Conservation (phyloP, 2,888 invertebrate genomes). For the Aspidiotus rigidus region DNA sequence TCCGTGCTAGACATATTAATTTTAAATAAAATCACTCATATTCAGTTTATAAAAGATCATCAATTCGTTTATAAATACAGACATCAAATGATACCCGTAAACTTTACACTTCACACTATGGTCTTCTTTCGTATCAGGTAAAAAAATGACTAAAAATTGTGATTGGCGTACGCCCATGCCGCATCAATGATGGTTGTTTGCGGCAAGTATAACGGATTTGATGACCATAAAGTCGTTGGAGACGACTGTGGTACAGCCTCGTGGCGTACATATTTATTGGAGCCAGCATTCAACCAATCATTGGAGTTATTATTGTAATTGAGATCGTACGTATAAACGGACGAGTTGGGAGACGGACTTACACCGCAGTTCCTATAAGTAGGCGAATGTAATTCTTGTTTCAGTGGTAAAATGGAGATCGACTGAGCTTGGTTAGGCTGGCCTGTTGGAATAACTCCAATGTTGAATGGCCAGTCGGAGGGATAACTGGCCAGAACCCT, state of each 20-base stretch:
- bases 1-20: too few relatives aligned
- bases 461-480: constrained; percentile 27
- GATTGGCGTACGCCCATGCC: constrained; percentile 17
- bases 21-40: too few relatives aligned
- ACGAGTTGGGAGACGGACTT: background rate
- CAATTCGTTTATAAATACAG: too few relatives aligned
- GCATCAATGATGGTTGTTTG: constrained; percentile 24
- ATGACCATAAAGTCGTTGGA: constrained; percentile 3
- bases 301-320: constrained; percentile 30
- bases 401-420: constrained; percentile 6
- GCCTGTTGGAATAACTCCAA: constrained; percentile 27
- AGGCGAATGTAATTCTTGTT: constrained; percentile 23
- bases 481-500: constrained; percentile 29
- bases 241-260: constrained; percentile 2
- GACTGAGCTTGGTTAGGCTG: constrained; percentile 6
- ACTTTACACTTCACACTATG: too few relatives aligned
- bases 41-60: too few relatives aligned
- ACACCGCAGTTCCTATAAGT: background rate
- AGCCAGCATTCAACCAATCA: constrained; percentile 37
- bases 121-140: background rate
- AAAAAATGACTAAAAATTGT: constrained; percentile 11
- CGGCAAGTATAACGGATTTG: constrained; percentile 9
- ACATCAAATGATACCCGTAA: too few relatives aligned
- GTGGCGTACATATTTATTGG: constrained; percentile 21
- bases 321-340: constrained; percentile 16